Evolutionary conservation across 2,113 vertebrate species (phyloP).

Genomic region (Nothocercus nigrocapillus): DNA sequence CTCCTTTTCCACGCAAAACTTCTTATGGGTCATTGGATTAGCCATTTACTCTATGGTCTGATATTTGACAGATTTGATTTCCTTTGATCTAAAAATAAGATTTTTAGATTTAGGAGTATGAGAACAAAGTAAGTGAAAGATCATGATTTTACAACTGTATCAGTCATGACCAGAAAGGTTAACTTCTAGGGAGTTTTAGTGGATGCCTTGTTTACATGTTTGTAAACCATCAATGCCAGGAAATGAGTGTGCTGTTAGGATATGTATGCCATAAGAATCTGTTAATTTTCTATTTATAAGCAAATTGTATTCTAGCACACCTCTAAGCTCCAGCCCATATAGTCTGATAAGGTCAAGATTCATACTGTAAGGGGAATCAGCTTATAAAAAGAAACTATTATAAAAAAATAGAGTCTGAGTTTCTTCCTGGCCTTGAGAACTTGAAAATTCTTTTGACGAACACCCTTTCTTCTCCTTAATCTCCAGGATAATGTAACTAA

Average conservation of each 20-base stretch:
- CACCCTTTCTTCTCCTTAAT: neutral
- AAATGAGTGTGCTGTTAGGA: neutral
- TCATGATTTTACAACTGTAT: neutral
- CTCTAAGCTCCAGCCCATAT: neutral
- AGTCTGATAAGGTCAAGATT: neutral
- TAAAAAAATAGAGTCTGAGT: neutral
- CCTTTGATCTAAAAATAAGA: neutral
- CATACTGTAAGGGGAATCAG: accelerated
- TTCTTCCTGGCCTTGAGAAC: neutral
- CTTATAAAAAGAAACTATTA: neutral
- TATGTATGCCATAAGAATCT: neutral
- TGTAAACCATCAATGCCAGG: neutral
- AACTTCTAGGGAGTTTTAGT: neutral
- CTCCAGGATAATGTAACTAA: neutral
- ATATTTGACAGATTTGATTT: too few relatives aligned
- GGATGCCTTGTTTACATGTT: neutral
- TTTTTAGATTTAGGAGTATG: neutral
- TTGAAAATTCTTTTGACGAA: neutral
- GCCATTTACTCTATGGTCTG: neutral
- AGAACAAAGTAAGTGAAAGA: neutral
- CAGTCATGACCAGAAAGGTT: neutral
- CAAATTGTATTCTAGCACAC: neutral
- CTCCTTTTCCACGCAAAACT: neutral
- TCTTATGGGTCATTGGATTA: neutral
- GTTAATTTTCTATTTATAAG: neutral